Evolutionary conservation across 2,888 invertebrate genomes (phyloP), one percentile per base, ranked within the genome.

Genomic region (Tortricodes alternella): DNA sequence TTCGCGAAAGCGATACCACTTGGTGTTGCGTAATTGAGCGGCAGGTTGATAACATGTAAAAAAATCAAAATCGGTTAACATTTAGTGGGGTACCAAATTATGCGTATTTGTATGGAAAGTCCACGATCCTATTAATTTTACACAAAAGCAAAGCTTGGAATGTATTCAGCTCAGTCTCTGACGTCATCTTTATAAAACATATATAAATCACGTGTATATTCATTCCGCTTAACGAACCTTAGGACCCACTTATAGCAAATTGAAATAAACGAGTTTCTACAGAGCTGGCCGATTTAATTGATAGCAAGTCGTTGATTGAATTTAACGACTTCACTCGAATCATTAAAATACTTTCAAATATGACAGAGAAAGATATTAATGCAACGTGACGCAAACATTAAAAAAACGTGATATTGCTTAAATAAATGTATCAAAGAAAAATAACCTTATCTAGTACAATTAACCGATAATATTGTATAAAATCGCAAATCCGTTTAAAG

Each of bases 371-470:
- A 32, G 11, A 44, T 44, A 44, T 29, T 23, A 24, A 18, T 39
- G 29, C 44, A 43, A 56, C 56, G 56, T 56, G 44, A 50, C 11
- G 32, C 51, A 51, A 51, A 51, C 51, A 51, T 46, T n/a, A 32
- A 39, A 46, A 50, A 44, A 32, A 32, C 16, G 37, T 46, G 34
- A 53, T 53, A 51, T 38, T 46, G 52, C 46, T 44, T 53, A 46
- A 55, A 32, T 60, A 60, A 62, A 50, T 34, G 35, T 46, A 48
- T 39, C 29, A 52, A 59, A 48, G 65, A 61, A 73, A 73, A 73
- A 74, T 69, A 70, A 60, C 74, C 64, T 78, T 83, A 83, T 81
- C 81, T 49, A 38, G 49, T 34, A 50, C 29, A 16, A 50, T 19
- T 15, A 56, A 29, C 29, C 23, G 18, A 21, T 44, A 32, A 23